Evolutionary conservation across 92 coral and sea anemone genomes (phyloP).

Genomic region (Palythoa grandiflora): DNA sequence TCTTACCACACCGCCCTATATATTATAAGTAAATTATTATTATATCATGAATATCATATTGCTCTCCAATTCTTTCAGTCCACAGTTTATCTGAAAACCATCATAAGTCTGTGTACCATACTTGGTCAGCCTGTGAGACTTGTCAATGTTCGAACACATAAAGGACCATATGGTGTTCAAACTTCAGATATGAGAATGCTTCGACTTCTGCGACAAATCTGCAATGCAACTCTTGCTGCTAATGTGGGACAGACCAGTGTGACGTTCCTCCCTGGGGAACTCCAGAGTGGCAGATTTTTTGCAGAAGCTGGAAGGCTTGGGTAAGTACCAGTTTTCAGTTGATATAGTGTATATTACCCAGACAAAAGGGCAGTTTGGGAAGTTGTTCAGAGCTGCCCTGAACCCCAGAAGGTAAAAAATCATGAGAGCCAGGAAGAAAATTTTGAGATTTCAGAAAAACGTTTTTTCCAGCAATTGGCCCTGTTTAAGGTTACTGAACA

Average conservation of each 20-base stretch:
- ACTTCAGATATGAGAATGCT: conserved; percentile 89
- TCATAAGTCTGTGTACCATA: conserved; percentile 75
- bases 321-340: conserved; percentile 42
- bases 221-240: conserved; percentile 94
- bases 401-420: too few relatives aligned
- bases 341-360: not conserved
- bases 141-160: conserved; percentile 62
- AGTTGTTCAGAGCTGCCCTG: too few relatives aligned
- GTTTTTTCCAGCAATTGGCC: too few relatives aligned
- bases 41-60: too few relatives aligned
- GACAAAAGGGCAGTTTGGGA: too few relatives aligned
- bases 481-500: too few relatives aligned
- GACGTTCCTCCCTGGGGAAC: conserved; percentile 87
- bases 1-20: too few relatives aligned
- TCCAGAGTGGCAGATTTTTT: conserved; percentile 82
- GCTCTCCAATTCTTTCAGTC: not conserved
- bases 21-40: too few relatives aligned
- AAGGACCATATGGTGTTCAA: conserved; percentile 75
- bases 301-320: conserved; percentile 91
- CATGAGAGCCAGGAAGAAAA: too few relatives aligned
- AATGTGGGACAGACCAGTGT: conserved; percentile 86
- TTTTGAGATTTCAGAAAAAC: too few relatives aligned
- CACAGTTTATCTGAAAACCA: conserved; percentile 68
- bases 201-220: conserved; percentile 86
- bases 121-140: conserved; percentile 80